A percentile compares a stretch with the other conserved stretches of the same genome.
Evolutionary conservation across 2,113 vertebrate species (phyloP).

Genomic region (Albula glossodonta): DNA sequence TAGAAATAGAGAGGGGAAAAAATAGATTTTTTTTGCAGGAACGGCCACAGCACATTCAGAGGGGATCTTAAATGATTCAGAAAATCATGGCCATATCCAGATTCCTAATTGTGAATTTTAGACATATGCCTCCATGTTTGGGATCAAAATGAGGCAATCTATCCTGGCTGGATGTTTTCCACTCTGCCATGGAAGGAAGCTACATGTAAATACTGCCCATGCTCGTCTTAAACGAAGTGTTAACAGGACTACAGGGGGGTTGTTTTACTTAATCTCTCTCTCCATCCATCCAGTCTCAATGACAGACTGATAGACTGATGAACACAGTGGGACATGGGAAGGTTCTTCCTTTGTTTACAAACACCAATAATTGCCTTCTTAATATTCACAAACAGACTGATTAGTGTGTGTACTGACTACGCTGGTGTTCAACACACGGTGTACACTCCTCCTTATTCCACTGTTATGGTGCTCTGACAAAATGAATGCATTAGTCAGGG

Average conservation of each 20-base stretch:
- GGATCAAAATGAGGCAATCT: background rate
- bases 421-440: conserved; percentile 38
- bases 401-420: conserved; percentile 50
- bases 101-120: background rate
- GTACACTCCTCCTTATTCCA: conserved; percentile 48
- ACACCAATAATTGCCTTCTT: conserved; percentile 52
- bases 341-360: conserved; percentile 56
- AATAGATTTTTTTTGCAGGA: no score
- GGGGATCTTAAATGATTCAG: background rate
- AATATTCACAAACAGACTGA: conserved; percentile 58
- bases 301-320: conserved; percentile 38
- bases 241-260: background rate
- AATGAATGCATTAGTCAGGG: conserved; percentile 42
- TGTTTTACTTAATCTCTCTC: conserved; percentile 21
- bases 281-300: conserved; percentile 26
- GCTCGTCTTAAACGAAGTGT: background rate
- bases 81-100: background rate
- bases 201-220: background rate
- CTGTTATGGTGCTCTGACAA: conserved; percentile 37
- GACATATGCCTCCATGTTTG: background rate
- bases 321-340: conserved; percentile 42
- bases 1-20: background rate
- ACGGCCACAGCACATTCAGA: no score
- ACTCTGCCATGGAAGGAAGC: background rate
- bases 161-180: background rate